These are phyloP conservation scores for Polydrusus cervinus DNA, from an alignment of 2,888 invertebrate species.

Conservation along the genomic window DNA sequence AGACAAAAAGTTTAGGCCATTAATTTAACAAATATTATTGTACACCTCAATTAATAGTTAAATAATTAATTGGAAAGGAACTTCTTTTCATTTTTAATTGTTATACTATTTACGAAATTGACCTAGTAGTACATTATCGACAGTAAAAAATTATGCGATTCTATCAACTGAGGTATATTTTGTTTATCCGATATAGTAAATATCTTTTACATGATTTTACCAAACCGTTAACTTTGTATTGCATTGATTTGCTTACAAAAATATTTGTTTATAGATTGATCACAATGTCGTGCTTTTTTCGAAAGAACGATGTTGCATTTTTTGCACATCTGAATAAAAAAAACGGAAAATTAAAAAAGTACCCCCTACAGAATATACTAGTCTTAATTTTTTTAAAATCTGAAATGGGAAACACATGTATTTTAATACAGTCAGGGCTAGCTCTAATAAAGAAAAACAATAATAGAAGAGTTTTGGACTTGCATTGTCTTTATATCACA, in stretches of 20 bases:
- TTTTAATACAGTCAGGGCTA: too few relatives aligned
- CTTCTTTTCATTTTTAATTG: not conserved
- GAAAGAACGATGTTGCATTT: not conserved
- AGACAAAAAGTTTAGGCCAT: constrained; percentile 59
- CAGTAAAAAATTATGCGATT: not conserved
- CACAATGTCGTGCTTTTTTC: constrained; percentile 38
- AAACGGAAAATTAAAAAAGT: not conserved
- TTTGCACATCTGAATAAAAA: not conserved
- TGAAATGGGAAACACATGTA: too few relatives aligned
- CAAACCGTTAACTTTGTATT: constrained; percentile 30
- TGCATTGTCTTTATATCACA: too few relatives aligned
- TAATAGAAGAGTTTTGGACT: too few relatives aligned
- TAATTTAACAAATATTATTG: constrained; percentile 35
- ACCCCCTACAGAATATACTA: not conserved
- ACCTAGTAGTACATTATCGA: not conserved
- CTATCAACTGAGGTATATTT: constrained; percentile 18
- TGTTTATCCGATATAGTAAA: not conserved
- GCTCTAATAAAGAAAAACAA: too few relatives aligned
- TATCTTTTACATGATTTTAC: not conserved
- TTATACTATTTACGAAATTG: constrained; percentile 5
- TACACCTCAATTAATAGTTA: constrained; percentile 32
- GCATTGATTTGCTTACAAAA: constrained; percentile 47
- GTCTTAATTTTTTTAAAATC: too few relatives aligned
- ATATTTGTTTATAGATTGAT: constrained; percentile 44
- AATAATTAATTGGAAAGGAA: constrained; percentile 9